These are phyloP conservation scores for Lordiphosa mommai DNA, from an alignment of 1,140 invertebrate genomes.

Conservation along the genomic window DNA sequence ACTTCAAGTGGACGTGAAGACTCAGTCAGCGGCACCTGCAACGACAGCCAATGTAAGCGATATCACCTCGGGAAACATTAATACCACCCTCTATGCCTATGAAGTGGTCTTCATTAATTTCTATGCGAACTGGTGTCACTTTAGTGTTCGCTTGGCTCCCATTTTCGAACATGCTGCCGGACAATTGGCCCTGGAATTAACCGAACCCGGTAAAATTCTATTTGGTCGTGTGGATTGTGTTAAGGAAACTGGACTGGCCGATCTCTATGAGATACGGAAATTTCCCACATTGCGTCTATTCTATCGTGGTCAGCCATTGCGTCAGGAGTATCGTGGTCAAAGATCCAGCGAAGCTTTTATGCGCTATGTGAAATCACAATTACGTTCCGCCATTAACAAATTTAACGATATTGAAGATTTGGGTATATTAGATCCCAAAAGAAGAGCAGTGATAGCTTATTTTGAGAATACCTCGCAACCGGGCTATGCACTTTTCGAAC, in stretches of 20 bases:
- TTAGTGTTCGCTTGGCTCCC: constrained; percentile 27
- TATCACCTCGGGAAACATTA: constrained; percentile 18
- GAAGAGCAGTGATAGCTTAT: constrained; percentile 36
- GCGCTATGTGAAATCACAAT: constrained; percentile 27
- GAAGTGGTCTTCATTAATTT: constrained; percentile 53
- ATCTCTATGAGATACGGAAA: constrained; percentile 32
- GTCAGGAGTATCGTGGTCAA: constrained; percentile 40
- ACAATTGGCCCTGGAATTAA: constrained; percentile 9
- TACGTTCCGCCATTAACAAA: constrained; percentile 7
- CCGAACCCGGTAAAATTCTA: constrained; percentile 8
- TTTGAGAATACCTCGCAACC: constrained; percentile 6
- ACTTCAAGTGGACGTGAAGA: too few relatives aligned
- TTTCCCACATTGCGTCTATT: constrained; percentile 41
- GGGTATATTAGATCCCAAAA: constrained; percentile 10
- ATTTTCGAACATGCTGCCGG: constrained; percentile 40
- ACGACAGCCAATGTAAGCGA: too few relatives aligned
- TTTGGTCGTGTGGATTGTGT: constrained; percentile 43
- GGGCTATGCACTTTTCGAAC: neutral
- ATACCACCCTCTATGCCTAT: constrained; percentile 15
- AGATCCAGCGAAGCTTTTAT: constrained; percentile 32
- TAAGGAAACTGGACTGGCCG: constrained; percentile 9
- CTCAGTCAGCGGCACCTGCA: too few relatives aligned
- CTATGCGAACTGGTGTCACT: constrained; percentile 56
- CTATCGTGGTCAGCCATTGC: constrained; percentile 23
- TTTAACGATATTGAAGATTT: constrained; percentile 17